phyloP scores from a whole-genome alignment of 1,140 invertebrate species.

The Atopsyche davidsoni region DNA sequence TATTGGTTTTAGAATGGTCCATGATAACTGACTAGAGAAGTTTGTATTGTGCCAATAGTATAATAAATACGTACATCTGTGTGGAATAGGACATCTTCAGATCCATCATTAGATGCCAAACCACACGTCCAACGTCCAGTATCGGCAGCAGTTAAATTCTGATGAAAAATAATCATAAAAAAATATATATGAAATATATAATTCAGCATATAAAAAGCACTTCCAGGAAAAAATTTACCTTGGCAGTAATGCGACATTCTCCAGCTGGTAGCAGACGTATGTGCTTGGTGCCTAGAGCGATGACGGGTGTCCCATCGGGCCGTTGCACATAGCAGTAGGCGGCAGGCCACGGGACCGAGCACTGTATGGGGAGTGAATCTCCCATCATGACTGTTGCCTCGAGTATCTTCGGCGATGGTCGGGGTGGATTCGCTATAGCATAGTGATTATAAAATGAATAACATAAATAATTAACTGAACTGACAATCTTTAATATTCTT shows the following conservation, averaged over 20 bases:
- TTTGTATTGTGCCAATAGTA: too few relatives aligned
- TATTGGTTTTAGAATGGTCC: too few relatives aligned
- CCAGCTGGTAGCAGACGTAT: slow-evolving; percentile 9
- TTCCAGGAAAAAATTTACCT: slow-evolving; percentile 8
- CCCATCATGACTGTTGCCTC: slow-evolving; percentile 2
- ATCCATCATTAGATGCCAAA: slow-evolving; percentile 15
- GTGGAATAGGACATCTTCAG: slow-evolving; percentile 18
- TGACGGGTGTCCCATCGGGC: slow-evolving; percentile 10
- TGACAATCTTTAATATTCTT: background rate
- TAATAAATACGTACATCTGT: slow-evolving; percentile 21
- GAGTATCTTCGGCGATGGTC: background rate
- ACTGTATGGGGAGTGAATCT: slow-evolving; percentile 8
- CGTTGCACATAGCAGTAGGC: slow-evolving; percentile 20
- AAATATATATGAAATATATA: background rate
- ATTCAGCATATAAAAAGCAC: background rate
- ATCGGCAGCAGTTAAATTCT: slow-evolving; percentile 10
- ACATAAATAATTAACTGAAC: background rate
- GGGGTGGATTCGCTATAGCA: background rate
- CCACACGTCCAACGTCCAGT: slow-evolving; percentile 22
- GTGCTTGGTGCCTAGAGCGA: background rate
- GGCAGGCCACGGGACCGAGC: slow-evolving; percentile 22
- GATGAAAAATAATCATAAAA: slow-evolving; percentile 4
- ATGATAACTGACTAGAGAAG: background rate
- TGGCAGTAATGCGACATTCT: slow-evolving; percentile 11
- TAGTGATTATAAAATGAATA: background rate